phyloP scores from a whole-genome alignment of 2,888 invertebrate genomes.

The Alviniconcha strummeri region DNA sequence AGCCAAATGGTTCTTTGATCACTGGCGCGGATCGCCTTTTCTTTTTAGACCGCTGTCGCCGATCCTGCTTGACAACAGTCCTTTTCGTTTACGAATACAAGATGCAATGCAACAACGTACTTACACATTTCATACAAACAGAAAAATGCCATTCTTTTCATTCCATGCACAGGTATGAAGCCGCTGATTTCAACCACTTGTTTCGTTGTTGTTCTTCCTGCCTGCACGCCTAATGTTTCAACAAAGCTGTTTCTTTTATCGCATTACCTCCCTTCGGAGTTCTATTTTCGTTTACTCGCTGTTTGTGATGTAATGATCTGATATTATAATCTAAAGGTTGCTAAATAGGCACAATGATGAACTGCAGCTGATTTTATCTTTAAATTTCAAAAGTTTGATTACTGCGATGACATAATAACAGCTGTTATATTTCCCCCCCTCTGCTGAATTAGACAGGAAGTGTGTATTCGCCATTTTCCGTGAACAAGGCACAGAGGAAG shows the following conservation, averaged over 20 bases:
- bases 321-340: not conserved
- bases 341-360: not conserved
- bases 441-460: conserved; percentile 20
- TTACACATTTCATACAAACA: not conserved
- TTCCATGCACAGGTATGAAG: not conserved
- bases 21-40: too few relatives aligned
- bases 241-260: not conserved
- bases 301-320: not conserved
- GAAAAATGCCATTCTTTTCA: not conserved
- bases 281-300: not conserved
- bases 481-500: conserved; percentile 5
- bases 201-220: conserved; percentile 26
- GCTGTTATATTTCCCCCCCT: conserved; percentile 29
- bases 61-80: too few relatives aligned
- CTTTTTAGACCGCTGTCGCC: too few relatives aligned
- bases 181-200: conserved; percentile 9
- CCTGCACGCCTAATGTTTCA: conserved; percentile 6
- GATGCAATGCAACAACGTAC: too few relatives aligned
- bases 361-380: not conserved
- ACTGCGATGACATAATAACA: not conserved
- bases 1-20: too few relatives aligned
- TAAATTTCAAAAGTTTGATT: not conserved
- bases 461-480: conserved; percentile 20
- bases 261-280: not conserved
- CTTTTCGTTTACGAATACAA: not conserved